phyloP scores from a whole-genome alignment of 2,113 vertebrate species.

The Noturus placidus region DNA sequence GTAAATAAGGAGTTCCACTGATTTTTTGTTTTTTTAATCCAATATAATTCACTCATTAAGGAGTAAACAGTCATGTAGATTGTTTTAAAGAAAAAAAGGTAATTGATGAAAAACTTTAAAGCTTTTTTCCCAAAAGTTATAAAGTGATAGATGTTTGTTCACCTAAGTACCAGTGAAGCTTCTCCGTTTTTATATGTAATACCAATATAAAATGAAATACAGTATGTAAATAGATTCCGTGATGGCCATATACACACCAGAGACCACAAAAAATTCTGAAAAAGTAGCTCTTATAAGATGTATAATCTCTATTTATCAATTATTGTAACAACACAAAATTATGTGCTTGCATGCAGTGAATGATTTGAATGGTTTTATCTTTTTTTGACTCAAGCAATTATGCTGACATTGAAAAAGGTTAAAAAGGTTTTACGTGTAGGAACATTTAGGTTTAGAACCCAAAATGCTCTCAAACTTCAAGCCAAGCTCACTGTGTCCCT shows the following conservation, averaged over 20 bases:
- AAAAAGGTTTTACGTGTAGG: neutral
- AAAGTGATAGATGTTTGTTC: neutral
- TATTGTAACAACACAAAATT: neutral
- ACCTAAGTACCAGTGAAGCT: neutral
- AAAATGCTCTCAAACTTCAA: constrained; percentile 3
- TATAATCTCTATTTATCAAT: neutral
- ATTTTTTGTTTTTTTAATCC: neutral
- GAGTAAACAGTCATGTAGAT: neutral
- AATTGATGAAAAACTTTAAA: neutral
- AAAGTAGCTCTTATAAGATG: neutral
- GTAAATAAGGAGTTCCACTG: neutral
- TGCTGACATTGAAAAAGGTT: neutral
- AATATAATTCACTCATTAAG: neutral
- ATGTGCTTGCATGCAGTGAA: neutral
- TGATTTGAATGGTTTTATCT: neutral
- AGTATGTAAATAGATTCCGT: neutral
- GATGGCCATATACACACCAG: neutral
- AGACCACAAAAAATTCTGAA: neutral
- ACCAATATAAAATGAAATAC: neutral
- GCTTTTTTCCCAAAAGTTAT: neutral
- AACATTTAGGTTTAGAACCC: neutral
- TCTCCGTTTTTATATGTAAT: neutral
- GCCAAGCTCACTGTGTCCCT: constrained; percentile 11
- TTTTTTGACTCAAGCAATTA: neutral
- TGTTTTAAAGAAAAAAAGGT: neutral